Evolutionary conservation across 92 coral and sea anemone species (phyloP), one percentile per base, ranked within the genome.

Genomic region (Epizoanthus stellaris): DNA sequence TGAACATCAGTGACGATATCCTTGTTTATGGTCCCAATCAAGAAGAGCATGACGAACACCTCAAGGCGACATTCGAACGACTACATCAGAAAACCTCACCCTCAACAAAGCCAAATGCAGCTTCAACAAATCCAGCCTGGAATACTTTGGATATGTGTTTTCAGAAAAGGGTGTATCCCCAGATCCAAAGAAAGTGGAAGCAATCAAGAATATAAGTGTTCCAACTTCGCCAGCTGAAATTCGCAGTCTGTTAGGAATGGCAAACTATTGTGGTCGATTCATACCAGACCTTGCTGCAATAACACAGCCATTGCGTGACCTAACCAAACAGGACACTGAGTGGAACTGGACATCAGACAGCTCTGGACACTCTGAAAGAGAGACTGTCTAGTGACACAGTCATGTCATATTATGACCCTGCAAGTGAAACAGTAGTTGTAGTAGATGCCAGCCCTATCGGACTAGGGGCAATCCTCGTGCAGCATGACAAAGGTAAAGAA

Each of bases 181-280:
- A 21, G 81, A 84, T 47, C 88, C 88, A 9, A 58, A 19, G 40
- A 85, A 85, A 42, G 64, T 74, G 12, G 15, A 54, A 73, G 71
- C 82, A 60, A 75, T 73, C 63, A 9, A 54, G 53, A 72, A 75
- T 43, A 53, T 85, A 17, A 16, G 61, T 8, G 6, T 63, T 23
- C 88, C 82, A 60, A 49, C 77, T 34, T 64, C 74, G 61, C 75
- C 67, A 9, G 43, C 88, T 1, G 82, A 72, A 47, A 73, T 74
- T 30, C 66, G 88, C 52, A 85, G 88, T 34, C 56, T 85, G 43
- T 82, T 85, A 4, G 82, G 88, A 23, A 64, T 85, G 88, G 67
- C 75, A 3, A 85, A 85, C 52, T 85, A 62, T 66, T 75, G 88
- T 85, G 59, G 64, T 63, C 66, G 82, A 45, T 85, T 85, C 45